Base-by-base conservation (phyloP, 1,140 invertebrate species). In the Neodiprion lecontei region DNA sequence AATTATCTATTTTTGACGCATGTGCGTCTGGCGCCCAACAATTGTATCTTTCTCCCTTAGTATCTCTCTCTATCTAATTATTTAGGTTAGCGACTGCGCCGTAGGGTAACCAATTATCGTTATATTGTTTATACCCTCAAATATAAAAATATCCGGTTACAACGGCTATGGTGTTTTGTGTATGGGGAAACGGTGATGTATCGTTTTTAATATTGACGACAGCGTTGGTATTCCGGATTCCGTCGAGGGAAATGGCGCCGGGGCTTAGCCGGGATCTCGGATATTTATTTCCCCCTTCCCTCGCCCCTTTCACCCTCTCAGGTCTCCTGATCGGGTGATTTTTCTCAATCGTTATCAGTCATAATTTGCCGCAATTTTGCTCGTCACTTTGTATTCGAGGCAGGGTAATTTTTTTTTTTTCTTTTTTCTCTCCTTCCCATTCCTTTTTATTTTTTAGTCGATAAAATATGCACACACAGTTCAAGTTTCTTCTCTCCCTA, bases 141-240 rank as follows among this genome's bases (percentile, higher is more conserved):
- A n/a, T n/a, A n/a, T n/a, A n/a, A n/a, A n/a, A n/a, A n/a, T n/a
- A n/a, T n/a, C n/a, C n/a, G n/a, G n/a, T n/a, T n/a, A n/a, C n/a
- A n/a, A n/a, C n/a, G 28, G 28, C 28, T 2, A 40, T 40, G 28
- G 28, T 40, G 28, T 40, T 3, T 40, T 5, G 28, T 1, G 11
- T 9, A 61, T 17, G 11, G n/a, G 53, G 4, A 14, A 17, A 61
- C 11, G 53, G 71, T 73, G 40, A 73, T 73, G 67, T 73, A 73
- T 67, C 61, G 72, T 67, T 73, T 73, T 50, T 67, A 73, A 73
- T 73, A 73, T 73, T 73, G 72, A 73, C 72, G 72, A 73, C 72
- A 73, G 53, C 21, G 28, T 40, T 40, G 72, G 72, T 50, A 73
- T 73, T 40, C 72, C 66, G 72, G 28, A 73, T 73, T 73, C 72